Conservation (phyloP, 2,888 invertebrate genomes). For the Ichneumon xanthorius region DNA sequence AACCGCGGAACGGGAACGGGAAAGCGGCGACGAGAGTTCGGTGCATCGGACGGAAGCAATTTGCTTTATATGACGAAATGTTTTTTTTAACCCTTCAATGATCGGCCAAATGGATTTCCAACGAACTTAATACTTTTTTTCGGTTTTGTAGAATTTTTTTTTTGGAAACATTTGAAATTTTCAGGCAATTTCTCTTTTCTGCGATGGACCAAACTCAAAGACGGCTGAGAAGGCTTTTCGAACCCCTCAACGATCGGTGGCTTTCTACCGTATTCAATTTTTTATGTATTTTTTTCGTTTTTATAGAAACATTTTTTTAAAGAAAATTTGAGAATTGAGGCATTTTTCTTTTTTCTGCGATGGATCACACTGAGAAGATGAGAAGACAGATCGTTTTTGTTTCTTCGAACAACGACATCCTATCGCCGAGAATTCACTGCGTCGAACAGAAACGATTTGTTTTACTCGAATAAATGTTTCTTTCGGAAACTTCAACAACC, state of each 20-base stretch:
- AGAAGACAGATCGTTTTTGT: not conserved
- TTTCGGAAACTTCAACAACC: too few species aligned
- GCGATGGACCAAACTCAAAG: not conserved
- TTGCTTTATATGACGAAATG: not conserved
- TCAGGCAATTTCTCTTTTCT: not conserved
- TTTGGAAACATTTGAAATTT: too few species aligned
- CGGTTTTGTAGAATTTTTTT: too few species aligned
- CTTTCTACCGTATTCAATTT: too few species aligned
- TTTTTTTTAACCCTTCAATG: too few species aligned
- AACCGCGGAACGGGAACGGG: constrained; percentile 48
- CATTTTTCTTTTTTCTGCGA: not conserved
- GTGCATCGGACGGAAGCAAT: constrained; percentile 31
- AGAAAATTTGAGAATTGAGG: too few species aligned
- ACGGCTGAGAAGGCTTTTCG: not conserved
- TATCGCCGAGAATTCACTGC: not conserved
- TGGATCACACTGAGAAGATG: not conserved
- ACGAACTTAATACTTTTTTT: too few species aligned
- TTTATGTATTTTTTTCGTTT: too few species aligned
- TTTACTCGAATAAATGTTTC: not conserved
- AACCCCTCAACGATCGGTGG: too few species aligned
- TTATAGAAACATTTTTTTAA: too few species aligned
- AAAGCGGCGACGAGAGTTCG: constrained; percentile 40
- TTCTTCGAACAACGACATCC: not conserved
- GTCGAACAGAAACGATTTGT: not conserved
- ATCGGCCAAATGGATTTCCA: too few species aligned